Evolutionary conservation across 2,888 invertebrate species (phyloP).

Genomic region (Yponomeuta plumbellus): DNA sequence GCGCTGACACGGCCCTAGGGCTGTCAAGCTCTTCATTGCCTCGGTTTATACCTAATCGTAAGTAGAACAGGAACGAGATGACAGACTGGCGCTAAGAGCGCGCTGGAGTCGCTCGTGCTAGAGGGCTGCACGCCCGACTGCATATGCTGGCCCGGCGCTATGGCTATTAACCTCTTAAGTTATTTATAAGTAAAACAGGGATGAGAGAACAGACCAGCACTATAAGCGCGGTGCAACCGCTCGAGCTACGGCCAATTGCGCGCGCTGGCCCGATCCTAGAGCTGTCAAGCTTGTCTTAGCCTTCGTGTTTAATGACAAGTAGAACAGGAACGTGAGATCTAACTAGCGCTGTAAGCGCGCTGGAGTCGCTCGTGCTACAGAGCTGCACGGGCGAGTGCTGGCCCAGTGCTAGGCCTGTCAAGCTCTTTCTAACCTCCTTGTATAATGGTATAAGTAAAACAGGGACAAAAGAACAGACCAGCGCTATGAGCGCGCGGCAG

Average conservation of each 20-base stretch:
- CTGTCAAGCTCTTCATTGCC: no score
- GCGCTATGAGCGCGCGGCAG: conserved; percentile 70
- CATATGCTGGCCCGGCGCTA: conserved; percentile 75
- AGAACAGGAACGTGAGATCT: background rate
- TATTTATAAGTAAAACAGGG: no score
- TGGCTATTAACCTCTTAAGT: no score
- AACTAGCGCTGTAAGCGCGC: no score
- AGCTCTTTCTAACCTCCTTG: conserved; percentile 76
- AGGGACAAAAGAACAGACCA: conserved; percentile 31
- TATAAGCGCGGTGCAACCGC: conserved; percentile 73
- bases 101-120: conserved; percentile 70
- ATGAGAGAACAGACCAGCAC: conserved; percentile 35
- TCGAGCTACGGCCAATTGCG: conserved; percentile 60
- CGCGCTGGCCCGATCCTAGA: conserved; percentile 76
- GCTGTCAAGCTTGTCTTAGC: conserved; percentile 78
- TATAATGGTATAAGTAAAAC: no score
- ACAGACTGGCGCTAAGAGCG: conserved; percentile 53
- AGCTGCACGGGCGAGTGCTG: conserved; percentile 61
- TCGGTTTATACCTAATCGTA: no score
- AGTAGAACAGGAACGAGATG: no score
- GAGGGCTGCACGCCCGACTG: conserved; percentile 59
- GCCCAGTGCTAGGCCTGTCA: conserved; percentile 77
- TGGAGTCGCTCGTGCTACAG: conserved; percentile 67
- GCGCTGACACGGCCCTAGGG: no score
- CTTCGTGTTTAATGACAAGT: conserved; percentile 73